Evolutionary conservation across 2,888 invertebrate genomes (phyloP), one percentile per base, ranked within the genome.

Genomic region (Epinotia brunnichana): DNA sequence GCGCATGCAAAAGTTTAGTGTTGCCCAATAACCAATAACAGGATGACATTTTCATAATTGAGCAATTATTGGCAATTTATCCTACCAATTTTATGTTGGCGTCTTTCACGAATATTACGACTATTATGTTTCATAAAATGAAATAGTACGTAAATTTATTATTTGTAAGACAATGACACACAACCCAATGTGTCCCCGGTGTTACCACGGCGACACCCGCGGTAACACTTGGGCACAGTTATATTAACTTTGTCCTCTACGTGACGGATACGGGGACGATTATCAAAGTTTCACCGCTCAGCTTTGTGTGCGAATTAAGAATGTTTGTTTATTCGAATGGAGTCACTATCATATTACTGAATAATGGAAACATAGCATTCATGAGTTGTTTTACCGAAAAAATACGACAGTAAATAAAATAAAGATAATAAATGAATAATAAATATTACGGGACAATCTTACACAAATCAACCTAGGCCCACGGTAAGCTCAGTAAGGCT

Each of bases 191-290:
- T 61, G 54, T 67, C 71, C 48, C 67, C 67, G 35, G 44, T 67
- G 67, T 72, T 44, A 61, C 72, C 56, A 56, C 35, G 61, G 61
- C 72, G 56, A 72, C 72, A 51, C 61, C 44, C 67, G 67, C 72
- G 72, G 72, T 72, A 72, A 77, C 77, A 77, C 77, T 76, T 74
- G 77, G 69, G 71, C 73, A 77, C 76, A 63, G 73, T 73, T 73
- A 73, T 79, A 79, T 79, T 78, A 80, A 79, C 76, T 78, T 70
- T 61, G 73, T 61, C 64, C 41, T 76, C 80, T 77, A 82, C 83
- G 82, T 82, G 83, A 82, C 82, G 80, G 79, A 84, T 83, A 79
- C 79, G 70, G 70, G 76, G 74, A 74, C 74, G 67, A 74, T 73
- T 73, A 73, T 69, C 73, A 73, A 73, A 73, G 73, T 73, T 73